Evolutionary conservation across 1,140 invertebrate genomes (phyloP).

Genomic region (Aphelenchoides fujianensis): DNA sequence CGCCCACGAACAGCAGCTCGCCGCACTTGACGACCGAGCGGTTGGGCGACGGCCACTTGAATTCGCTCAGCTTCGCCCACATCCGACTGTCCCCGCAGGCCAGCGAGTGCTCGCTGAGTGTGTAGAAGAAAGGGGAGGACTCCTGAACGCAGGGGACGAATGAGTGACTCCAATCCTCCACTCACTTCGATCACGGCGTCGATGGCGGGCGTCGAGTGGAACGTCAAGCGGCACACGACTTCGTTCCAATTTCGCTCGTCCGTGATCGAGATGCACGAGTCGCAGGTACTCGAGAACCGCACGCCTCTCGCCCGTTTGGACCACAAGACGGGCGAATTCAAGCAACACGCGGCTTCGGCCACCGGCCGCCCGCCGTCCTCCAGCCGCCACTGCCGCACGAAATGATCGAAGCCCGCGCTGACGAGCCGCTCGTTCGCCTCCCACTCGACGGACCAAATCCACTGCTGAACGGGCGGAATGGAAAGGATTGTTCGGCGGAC

Average conservation of each 20-base stretch:
- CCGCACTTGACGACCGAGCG: not conserved
- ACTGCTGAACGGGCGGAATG: not conserved
- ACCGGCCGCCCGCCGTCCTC: not conserved
- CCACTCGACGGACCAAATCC: conserved; percentile 10
- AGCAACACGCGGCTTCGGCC: conserved; percentile 6
- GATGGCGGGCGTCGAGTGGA: not conserved
- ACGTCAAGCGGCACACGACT: not conserved
- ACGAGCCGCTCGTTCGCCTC: not conserved
- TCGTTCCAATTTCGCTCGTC: not conserved
- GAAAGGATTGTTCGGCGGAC: not conserved
- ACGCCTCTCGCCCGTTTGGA: not conserved
- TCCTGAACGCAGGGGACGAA: not conserved
- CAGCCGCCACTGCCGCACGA: not conserved
- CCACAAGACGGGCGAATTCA: conserved; percentile 7
- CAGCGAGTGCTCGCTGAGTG: not conserved
- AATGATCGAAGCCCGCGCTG: conserved; percentile 7
- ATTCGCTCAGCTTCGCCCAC: conserved; percentile 8
- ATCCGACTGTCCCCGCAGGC: not conserved
- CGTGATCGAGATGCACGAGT: not conserved
- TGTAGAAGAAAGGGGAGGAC: not conserved
- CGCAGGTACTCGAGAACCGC: not conserved
- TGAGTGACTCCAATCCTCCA: not conserved
- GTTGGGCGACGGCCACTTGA: not conserved
- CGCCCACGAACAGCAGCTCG: not conserved
- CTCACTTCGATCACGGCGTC: not conserved